These are phyloP conservation scores for Bettongia penicillata DNA, from an alignment of 2,113 vertebrate species.

Conservation along the genomic window DNA sequence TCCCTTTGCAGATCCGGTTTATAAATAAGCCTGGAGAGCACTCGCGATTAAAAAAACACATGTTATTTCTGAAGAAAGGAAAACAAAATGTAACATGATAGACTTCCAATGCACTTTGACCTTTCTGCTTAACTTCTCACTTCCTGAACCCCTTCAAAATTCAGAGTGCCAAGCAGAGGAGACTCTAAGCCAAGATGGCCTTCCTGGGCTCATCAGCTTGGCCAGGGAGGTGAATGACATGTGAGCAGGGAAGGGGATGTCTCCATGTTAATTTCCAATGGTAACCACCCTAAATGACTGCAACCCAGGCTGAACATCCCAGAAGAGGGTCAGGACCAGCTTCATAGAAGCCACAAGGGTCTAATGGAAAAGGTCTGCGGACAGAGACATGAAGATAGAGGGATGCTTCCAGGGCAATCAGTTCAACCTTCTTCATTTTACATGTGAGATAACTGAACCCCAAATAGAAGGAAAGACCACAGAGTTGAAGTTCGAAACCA, in stretches of 20 bases:
- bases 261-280: slow-evolving; percentile 52
- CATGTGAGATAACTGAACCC: not conserved
- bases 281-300: slow-evolving; percentile 23
- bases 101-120: slow-evolving; percentile 49
- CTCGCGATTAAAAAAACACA: slow-evolving; percentile 66
- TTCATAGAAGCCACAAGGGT: not conserved
- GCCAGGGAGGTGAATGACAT: not conserved
- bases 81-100: not conserved
- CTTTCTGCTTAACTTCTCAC: slow-evolving; percentile 48
- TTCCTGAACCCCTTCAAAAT: slow-evolving; percentile 18
- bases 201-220: slow-evolving; percentile 31
- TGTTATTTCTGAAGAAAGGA: slow-evolving; percentile 39
- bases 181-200: not conserved
- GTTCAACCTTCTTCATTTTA: not conserved
- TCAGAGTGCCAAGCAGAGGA: not conserved
- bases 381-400: not conserved
- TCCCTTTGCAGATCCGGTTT: slow-evolving; percentile 52
- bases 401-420: not conserved
- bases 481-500: not conserved
- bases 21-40: slow-evolving; percentile 43
- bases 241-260: not conserved
- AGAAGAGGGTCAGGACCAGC: not conserved
- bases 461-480: not conserved
- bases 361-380: not conserved
- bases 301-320: not conserved